A percentile compares a stretch with the other conserved stretches of the same genome.
phyloP scores from a whole-genome alignment of 1,140 invertebrate species.

The Bilobella aurantiaca region DNA sequence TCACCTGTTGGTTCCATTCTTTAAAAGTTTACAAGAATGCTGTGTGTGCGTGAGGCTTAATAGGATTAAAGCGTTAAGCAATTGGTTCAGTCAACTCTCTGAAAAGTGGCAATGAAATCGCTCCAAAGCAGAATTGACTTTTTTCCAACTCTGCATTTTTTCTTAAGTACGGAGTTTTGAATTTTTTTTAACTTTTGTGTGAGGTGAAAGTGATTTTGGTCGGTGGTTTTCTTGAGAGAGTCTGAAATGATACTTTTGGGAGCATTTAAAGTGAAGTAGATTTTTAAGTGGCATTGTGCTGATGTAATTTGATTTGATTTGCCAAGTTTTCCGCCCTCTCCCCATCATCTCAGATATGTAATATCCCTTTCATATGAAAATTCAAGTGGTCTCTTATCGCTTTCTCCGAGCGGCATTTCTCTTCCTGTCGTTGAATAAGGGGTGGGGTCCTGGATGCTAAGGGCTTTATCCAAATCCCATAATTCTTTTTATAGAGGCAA shows the following conservation, averaged over 20 bases:
- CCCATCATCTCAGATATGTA: conserved; percentile 5
- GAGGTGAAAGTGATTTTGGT: no score
- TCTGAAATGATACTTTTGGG: no score
- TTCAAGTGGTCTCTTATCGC: background rate
- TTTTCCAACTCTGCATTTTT: no score
- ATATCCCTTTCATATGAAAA: background rate
- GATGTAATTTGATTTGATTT: background rate
- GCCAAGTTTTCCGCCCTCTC: background rate
- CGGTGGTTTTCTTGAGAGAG: no score
- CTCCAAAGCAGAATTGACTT: no score
- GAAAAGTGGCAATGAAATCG: no score
- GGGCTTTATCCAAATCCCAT: background rate
- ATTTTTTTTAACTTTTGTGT: no score
- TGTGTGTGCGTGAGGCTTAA: background rate
- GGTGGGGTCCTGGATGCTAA: background rate
- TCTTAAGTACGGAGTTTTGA: no score
- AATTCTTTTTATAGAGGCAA: background rate
- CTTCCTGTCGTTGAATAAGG: background rate
- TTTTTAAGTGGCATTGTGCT: no score
- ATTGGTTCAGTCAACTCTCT: no score
- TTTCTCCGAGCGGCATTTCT: background rate
- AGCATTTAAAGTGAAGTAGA: no score
- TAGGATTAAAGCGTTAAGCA: background rate
- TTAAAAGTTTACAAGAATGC: background rate
- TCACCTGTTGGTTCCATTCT: conserved; percentile 1